phyloP scores from a whole-genome alignment of 2,113 vertebrate species.

The Thryonomys swinderianus region DNA sequence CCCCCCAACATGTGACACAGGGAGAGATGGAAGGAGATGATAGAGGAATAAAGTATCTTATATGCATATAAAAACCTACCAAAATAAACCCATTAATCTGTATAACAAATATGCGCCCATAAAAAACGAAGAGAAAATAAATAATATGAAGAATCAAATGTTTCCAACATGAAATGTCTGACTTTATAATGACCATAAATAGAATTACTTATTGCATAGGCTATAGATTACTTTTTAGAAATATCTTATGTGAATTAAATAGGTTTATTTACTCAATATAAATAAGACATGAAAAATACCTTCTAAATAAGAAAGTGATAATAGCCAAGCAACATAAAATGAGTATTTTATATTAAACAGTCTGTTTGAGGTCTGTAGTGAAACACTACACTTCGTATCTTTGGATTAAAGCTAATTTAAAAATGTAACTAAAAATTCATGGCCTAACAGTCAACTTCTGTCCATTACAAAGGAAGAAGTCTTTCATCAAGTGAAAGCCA shows the following conservation, averaged over 20 bases:
- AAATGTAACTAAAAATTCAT: slow-evolving; percentile 23
- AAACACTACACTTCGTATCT: not conserved
- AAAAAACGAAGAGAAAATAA: not conserved
- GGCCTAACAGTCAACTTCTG: not conserved
- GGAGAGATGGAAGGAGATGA: not conserved
- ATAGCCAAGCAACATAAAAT: not conserved
- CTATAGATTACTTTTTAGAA: not conserved
- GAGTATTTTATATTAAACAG: not conserved
- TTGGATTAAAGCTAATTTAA: not conserved
- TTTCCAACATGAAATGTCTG: not conserved
- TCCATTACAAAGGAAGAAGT: not conserved
- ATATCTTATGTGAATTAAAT: not conserved
- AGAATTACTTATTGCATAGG: not conserved
- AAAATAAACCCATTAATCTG: not conserved
- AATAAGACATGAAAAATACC: not conserved
- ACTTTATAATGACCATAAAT: not conserved
- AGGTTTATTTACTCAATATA: not conserved
- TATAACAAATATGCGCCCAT: not conserved
- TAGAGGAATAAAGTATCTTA: not conserved
- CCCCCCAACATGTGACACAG: not conserved
- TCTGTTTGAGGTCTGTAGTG: not conserved
- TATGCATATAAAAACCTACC: not conserved
- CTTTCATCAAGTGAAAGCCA: not conserved
- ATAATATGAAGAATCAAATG: not conserved
- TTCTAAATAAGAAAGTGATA: not conserved